Evolutionary conservation across 2,888 invertebrate genomes (phyloP).

Genomic region (Noctua janthina): DNA sequence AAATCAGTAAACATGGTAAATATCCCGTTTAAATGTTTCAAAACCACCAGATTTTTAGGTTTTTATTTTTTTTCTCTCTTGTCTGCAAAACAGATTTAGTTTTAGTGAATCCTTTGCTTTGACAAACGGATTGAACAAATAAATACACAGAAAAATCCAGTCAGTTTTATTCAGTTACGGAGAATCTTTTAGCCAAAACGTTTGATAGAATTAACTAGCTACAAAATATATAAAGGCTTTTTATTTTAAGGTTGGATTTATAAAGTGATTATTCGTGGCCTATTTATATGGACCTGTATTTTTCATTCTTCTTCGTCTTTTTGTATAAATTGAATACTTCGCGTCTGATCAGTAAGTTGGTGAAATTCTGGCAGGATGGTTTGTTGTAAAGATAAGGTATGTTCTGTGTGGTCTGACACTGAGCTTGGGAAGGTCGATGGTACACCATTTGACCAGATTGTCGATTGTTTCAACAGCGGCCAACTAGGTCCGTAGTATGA

Average conservation of each 20-base stretch:
- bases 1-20: too few relatives aligned
- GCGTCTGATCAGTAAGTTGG: background rate
- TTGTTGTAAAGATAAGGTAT: background rate
- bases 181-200: conserved; percentile 21
- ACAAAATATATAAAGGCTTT: conserved; percentile 3
- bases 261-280: background rate
- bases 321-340: background rate
- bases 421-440: background rate
- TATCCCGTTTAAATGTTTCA: background rate
- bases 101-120: conserved; percentile 39
- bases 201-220: conserved; percentile 14
- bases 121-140: conserved; percentile 32
- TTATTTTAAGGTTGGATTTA: conserved; percentile 1
- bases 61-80: conserved; percentile 19
- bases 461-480: background rate
- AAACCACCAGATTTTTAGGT: background rate
- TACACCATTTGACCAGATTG: background rate
- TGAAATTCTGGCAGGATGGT: background rate
- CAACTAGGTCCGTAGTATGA: background rate
- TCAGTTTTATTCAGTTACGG: conserved; percentile 19
- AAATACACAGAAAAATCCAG: conserved; percentile 18
- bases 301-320: background rate
- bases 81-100: conserved; percentile 35
- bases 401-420: background rate
- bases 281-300: background rate